These are phyloP conservation scores for Boleophthalmus pectinirostris DNA, from an alignment of 2,113 vertebrate species.

Conservation along the genomic window DNA sequence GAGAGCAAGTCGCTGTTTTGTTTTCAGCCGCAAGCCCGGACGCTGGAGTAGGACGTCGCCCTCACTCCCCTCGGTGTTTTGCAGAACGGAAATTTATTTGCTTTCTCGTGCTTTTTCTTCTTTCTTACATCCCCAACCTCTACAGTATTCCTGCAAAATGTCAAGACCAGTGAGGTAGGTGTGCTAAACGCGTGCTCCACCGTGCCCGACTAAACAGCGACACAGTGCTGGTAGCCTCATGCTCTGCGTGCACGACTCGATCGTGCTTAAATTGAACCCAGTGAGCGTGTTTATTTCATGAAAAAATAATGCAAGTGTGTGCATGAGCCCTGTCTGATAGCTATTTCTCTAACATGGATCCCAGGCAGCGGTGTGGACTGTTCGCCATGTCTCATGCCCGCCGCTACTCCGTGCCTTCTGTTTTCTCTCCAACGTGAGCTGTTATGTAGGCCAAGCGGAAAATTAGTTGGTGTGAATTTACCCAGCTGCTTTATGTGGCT, in stretches of 20 bases:
- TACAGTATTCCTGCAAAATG: constrained; percentile 82
- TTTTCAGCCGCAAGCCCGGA: constrained; percentile 63
- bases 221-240: constrained; percentile 43
- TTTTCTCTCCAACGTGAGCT: constrained; percentile 24
- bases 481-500: constrained; percentile 23
- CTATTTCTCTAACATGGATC: constrained; percentile 64
- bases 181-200: constrained; percentile 63
- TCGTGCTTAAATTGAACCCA: constrained; percentile 44
- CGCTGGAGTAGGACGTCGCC: constrained; percentile 64
- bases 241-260: constrained; percentile 57
- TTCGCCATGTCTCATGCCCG: constrained; percentile 52
- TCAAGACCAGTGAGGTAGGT: constrained; percentile 83
- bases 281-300: constrained; percentile 59
- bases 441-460: constrained; percentile 41
- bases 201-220: constrained; percentile 36
- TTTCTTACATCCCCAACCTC: constrained; percentile 73
- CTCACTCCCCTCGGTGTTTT: constrained; percentile 59
- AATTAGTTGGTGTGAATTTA: constrained; percentile 36
- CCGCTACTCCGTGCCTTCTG: constrained; percentile 40
- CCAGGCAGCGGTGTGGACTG: constrained; percentile 52
- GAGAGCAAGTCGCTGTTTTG: constrained; percentile 57
- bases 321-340: constrained; percentile 20
- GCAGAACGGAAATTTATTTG: constrained; percentile 68
- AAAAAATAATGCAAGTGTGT: constrained; percentile 57
- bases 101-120: constrained; percentile 56